Percentiles rank a stretch among this genome's conserved stretches.
Conservation (phyloP, 2,888 invertebrate species). For the Aleiodes testaceus region DNA sequence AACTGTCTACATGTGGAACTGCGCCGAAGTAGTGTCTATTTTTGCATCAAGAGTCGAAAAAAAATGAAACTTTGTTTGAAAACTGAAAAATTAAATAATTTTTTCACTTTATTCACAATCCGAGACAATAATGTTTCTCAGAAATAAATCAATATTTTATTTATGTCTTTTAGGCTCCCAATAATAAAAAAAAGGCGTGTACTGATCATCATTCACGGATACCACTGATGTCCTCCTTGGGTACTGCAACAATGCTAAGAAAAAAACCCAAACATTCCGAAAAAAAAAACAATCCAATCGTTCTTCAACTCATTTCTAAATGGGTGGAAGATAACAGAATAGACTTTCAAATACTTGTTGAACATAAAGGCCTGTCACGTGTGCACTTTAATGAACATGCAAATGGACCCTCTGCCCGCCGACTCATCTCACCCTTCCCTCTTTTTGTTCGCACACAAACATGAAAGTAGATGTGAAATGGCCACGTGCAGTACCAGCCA, state of each 20-base stretch:
- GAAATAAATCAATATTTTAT: no score
- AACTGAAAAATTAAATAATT: no score
- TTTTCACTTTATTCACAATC: no score
- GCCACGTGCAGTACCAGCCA: slow-evolving; percentile 46
- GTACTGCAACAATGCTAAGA: background rate
- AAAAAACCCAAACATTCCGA: background rate
- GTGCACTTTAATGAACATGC: slow-evolving; percentile 51
- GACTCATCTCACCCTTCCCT: slow-evolving; percentile 37
- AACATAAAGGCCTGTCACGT: slow-evolving; percentile 43
- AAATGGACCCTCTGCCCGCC: slow-evolving; percentile 49
- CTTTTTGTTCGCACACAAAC: background rate
- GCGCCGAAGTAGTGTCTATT: background rate
- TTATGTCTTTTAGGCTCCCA: no score
- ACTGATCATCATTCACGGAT: slow-evolving; percentile 35
- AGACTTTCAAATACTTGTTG: slow-evolving; percentile 13
- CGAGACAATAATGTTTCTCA: no score
- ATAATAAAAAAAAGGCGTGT: no score
- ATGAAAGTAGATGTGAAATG: background rate
- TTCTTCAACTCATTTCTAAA: no score
- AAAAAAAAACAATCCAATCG: no score
- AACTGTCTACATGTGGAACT: background rate
- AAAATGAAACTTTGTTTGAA: no score
- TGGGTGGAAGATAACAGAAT: background rate
- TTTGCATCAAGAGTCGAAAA: slow-evolving; percentile 1
- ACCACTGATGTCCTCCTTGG: slow-evolving; percentile 27